phyloP scores from a whole-genome alignment of 2,888 invertebrate genomes.

The Lamellibrachia satsuma region DNA sequence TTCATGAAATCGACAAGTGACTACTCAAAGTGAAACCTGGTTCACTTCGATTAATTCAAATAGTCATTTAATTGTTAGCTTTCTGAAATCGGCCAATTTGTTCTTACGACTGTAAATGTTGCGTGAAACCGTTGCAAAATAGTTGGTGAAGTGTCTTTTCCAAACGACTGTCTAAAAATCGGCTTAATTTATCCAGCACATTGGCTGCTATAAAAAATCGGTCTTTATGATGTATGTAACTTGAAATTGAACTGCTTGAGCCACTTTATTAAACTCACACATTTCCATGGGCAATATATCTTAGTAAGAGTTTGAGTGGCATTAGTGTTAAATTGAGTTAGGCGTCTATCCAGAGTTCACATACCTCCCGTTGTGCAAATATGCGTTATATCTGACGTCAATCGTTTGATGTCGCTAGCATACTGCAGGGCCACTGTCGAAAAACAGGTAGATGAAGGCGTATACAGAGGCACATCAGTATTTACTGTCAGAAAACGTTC shows the following conservation, averaged over 20 bases:
- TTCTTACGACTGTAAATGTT: background rate
- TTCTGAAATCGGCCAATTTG: too few relatives aligned
- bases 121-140: background rate
- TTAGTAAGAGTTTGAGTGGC: conserved; percentile 12
- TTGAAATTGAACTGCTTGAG: background rate
- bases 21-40: background rate
- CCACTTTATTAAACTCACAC: background rate
- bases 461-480: background rate
- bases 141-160: background rate
- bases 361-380: background rate
- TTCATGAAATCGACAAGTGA: background rate
- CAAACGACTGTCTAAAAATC: background rate
- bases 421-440: background rate
- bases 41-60: background rate
- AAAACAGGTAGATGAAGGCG: background rate
- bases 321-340: background rate
- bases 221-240: background rate
- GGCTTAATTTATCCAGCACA: background rate
- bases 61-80: too few relatives aligned
- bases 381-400: background rate
- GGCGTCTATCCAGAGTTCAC: background rate
- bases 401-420: background rate
- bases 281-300: background rate
- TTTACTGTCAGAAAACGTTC: background rate
- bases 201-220: background rate